These are phyloP conservation scores for Lonchura striata DNA, from an alignment of 2,113 vertebrate species.

Conservation along the genomic window DNA sequence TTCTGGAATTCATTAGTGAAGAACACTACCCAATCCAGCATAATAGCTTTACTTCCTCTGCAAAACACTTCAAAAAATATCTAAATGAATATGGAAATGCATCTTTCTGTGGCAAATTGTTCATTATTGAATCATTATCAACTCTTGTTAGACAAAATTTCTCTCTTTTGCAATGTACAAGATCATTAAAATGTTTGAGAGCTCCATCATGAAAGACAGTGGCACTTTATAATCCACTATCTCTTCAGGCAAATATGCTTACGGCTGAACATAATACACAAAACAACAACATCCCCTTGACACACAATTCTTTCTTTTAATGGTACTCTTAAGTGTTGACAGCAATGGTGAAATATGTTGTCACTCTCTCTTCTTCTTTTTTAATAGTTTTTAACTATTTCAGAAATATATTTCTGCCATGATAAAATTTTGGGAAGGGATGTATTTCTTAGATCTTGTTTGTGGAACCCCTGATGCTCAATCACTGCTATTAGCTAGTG, in stretches of 20 bases:
- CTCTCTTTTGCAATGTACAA: constrained; percentile 74
- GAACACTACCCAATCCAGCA: constrained; percentile 67
- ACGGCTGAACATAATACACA: constrained; percentile 70
- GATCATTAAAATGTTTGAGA: constrained; percentile 77
- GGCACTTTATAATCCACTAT: constrained; percentile 73
- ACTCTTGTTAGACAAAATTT: constrained; percentile 74
- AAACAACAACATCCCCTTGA: constrained; percentile 72
- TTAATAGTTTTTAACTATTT: constrained; percentile 55
- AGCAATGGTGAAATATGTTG: constrained; percentile 68
- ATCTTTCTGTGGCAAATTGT: constrained; percentile 74
- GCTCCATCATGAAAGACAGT: constrained; percentile 73
- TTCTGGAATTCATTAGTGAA: constrained; percentile 76
- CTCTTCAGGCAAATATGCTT: constrained; percentile 78
- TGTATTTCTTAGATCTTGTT: background rate
- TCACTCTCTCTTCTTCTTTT: background rate
- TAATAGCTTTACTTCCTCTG: constrained; percentile 75
- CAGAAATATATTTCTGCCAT: background rate
- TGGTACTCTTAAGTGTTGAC: constrained; percentile 64
- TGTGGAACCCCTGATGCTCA: background rate
- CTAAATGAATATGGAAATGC: constrained; percentile 77
- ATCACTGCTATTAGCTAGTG: background rate
- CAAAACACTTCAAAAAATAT: constrained; percentile 78
- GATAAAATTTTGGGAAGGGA: background rate
- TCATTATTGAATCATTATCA: constrained; percentile 79
- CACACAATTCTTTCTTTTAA: constrained; percentile 67